Percentiles rank a stretch among this genome's conserved stretches.
Evolutionary conservation across 1,140 invertebrate species (phyloP).

Genomic region (Drosophila melanogaster): DNA sequence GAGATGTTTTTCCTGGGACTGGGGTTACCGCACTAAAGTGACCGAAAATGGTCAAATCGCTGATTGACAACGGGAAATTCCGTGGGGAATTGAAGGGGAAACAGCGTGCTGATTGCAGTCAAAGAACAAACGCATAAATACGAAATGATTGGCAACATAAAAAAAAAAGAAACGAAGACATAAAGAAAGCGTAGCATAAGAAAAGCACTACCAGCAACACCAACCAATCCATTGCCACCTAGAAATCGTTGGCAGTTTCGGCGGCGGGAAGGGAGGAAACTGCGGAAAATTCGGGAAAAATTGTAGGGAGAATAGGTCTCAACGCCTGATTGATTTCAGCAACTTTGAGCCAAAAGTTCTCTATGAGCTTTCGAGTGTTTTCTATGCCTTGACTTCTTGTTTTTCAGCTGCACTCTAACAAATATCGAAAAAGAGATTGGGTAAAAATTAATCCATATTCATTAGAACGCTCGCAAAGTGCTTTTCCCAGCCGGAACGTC

Average conservation of each 20-base stretch:
- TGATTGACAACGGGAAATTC: constrained; percentile 58
- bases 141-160: constrained; percentile 77
- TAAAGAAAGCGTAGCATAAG: constrained; percentile 20
- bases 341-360: constrained; percentile 69
- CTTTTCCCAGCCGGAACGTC: no score
- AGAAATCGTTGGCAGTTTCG: constrained; percentile 1
- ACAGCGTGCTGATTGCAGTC: constrained; percentile 43
- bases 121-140: constrained; percentile 77
- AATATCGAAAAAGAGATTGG: not conserved
- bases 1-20: not conserved
- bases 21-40: constrained; percentile 37
- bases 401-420: constrained; percentile 1
- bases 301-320: constrained; percentile 17
- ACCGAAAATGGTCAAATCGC: constrained; percentile 60
- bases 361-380: constrained; percentile 49
- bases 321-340: constrained; percentile 75
- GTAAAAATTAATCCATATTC: not conserved
- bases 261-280: no score
- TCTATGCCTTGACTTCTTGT: constrained; percentile 10
- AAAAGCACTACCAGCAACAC: not conserved
- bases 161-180: constrained; percentile 46
- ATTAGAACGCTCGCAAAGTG: not conserved
- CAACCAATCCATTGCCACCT: constrained; percentile 55
- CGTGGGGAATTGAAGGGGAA: not conserved
- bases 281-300: not conserved